Conservation (phyloP, 1,140 invertebrate species). For the Latrodectus geometricus region DNA sequence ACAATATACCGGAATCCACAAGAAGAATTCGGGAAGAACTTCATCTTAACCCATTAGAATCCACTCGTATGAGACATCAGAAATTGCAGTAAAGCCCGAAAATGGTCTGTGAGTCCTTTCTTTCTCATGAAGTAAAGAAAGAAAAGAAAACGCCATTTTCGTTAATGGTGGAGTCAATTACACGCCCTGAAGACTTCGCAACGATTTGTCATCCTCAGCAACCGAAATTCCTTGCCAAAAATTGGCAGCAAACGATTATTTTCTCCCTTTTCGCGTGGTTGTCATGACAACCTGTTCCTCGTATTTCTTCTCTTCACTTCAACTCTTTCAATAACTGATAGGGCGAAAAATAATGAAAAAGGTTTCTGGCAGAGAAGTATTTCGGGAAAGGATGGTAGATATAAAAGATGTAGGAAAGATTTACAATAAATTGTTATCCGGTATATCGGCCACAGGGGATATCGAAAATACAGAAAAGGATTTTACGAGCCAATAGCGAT, state of each 20-base stretch:
- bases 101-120: background rate
- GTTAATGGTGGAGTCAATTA: slow-evolving; percentile 59
- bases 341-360: slow-evolving; percentile 37
- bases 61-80: background rate
- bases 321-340: slow-evolving; percentile 6
- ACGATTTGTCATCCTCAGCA: slow-evolving; percentile 56
- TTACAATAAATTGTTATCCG: too few species aligned
- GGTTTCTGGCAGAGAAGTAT: slow-evolving; percentile 7
- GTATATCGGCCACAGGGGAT: too few species aligned
- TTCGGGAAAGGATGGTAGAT: slow-evolving; percentile 21
- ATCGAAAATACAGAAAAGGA: too few species aligned
- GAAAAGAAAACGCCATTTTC: slow-evolving; percentile 42
- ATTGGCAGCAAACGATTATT: slow-evolving; percentile 43
- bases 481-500: too few species aligned
- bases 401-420: slow-evolving; percentile 3
- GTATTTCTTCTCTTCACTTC: slow-evolving; percentile 17
- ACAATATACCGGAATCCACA: background rate
- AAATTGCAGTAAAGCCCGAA: background rate
- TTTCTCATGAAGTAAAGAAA: slow-evolving; percentile 3
- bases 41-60: background rate
- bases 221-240: slow-evolving; percentile 16
- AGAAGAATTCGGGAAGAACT: background rate
- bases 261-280: background rate
- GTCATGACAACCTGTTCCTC: slow-evolving; percentile 34
- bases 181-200: slow-evolving; percentile 54